A percentile compares a stretch with the other conserved stretches of the same genome.
Conservation (phyloP, 1,140 invertebrate genomes). For the Papilio machaon region DNA sequence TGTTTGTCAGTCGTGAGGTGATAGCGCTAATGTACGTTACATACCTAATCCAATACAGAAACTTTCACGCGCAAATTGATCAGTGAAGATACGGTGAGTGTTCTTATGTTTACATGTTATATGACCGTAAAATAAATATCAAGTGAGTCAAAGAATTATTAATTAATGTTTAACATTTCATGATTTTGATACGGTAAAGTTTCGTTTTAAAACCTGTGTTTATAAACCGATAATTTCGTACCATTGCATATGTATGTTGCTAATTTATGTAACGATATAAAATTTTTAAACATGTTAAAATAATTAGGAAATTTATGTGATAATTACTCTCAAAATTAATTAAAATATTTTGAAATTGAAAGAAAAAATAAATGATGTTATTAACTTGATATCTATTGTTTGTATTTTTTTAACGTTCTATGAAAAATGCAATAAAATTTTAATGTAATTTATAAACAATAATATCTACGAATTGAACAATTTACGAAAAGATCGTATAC, state of each 20-base stretch:
- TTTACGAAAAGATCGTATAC: too few species aligned
- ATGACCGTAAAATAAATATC: background rate
- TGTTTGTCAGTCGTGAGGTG: background rate
- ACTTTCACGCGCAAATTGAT: constrained; percentile 1
- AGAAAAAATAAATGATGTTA: background rate
- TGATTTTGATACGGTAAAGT: background rate
- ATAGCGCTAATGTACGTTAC: background rate
- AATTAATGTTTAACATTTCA: background rate
- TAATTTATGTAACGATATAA: too few species aligned
- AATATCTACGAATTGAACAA: too few species aligned
- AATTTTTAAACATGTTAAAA: too few species aligned
- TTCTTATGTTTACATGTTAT: background rate
- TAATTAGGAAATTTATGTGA: too few species aligned
- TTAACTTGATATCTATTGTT: background rate
- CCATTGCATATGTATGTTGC: background rate
- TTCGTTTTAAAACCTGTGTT: background rate
- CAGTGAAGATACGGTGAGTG: background rate
- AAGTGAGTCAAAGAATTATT: background rate
- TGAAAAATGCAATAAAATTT: too few species aligned
- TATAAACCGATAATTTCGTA: background rate
- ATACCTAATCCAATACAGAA: background rate
- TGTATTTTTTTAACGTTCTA: too few species aligned
- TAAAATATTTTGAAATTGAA: background rate
- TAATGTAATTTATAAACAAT: too few species aligned
- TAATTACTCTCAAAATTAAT: too few species aligned